These are phyloP conservation scores for Neria commutata DNA, from an alignment of 2,888 invertebrate genomes.

Conservation along the genomic window DNA sequence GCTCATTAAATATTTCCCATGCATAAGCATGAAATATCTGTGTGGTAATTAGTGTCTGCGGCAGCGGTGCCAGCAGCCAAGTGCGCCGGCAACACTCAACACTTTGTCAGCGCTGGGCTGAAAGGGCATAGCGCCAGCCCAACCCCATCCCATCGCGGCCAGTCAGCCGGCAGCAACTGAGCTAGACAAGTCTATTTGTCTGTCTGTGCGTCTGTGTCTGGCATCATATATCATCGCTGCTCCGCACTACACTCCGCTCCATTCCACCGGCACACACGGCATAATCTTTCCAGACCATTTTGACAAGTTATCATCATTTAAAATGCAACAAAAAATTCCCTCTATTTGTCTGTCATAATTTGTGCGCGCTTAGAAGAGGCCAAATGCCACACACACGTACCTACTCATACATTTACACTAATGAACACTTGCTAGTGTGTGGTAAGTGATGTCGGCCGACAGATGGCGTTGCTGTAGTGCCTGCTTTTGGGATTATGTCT, in stretches of 20 bases:
- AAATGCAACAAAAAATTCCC: constrained; percentile 30
- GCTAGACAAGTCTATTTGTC: neutral
- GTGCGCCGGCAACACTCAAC: constrained; percentile 46
- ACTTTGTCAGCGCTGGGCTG: constrained; percentile 39
- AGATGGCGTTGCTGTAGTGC: too few species aligned
- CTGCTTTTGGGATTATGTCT: too few species aligned
- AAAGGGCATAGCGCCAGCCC: neutral
- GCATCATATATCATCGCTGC: constrained; percentile 49
- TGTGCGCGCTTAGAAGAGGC: constrained; percentile 9
- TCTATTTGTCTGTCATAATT: constrained; percentile 42
- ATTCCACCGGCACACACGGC: too few species aligned
- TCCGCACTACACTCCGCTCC: too few species aligned
- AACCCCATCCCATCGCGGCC: constrained; percentile 8
- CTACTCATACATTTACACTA: neutral
- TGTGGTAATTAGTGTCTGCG: constrained; percentile 35
- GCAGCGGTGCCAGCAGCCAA: constrained; percentile 45
- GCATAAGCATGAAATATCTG: constrained; percentile 28
- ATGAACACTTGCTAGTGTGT: too few species aligned
- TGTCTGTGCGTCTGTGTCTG: constrained; percentile 42
- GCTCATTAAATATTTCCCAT: constrained; percentile 29
- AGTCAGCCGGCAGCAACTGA: constrained; percentile 19
- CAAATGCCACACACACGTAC: constrained; percentile 12
- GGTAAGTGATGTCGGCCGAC: too few species aligned
- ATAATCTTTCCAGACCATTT: constrained; percentile 45
- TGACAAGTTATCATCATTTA: constrained; percentile 51